Evolutionary conservation across 2,888 invertebrate species (phyloP).

Genomic region (Lycophotia porphyrea): DNA sequence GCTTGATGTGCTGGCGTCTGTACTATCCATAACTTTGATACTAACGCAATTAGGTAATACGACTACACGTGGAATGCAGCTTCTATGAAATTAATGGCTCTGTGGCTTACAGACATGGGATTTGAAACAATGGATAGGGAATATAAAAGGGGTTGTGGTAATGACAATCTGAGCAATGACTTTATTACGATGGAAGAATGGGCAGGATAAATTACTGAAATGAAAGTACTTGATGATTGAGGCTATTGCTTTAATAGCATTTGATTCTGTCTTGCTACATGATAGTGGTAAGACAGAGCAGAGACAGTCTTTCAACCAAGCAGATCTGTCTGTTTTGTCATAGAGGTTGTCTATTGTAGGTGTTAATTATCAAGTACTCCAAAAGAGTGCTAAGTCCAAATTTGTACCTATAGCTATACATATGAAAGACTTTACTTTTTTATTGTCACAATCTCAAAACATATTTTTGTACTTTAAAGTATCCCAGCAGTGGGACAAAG

Average conservation of each 20-base stretch:
- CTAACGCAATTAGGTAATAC: slow-evolving; percentile 34
- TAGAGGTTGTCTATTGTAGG: not conserved
- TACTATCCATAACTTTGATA: slow-evolving; percentile 33
- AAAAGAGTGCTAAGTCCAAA: not conserved
- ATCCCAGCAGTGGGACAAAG: too few species aligned
- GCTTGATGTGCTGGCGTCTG: too few species aligned
- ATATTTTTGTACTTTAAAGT: not conserved
- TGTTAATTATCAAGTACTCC: not conserved
- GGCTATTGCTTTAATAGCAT: not conserved
- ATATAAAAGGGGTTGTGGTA: not conserved
- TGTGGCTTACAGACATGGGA: not conserved
- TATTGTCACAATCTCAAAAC: not conserved
- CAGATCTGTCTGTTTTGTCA: not conserved
- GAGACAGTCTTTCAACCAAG: not conserved
- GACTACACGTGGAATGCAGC: slow-evolving; percentile 24
- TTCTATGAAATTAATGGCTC: slow-evolving; percentile 10
- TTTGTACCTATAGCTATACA: not conserved
- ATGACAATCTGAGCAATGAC: not conserved
- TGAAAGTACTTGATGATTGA: not conserved
- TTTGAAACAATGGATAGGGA: not conserved
- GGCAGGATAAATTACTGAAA: not conserved
- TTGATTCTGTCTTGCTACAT: not conserved
- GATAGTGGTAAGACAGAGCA: not conserved
- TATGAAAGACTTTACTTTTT: not conserved
- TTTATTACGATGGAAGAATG: not conserved